Conservation (phyloP, 2,888 invertebrate genomes). For the Idaea dimidiata region DNA sequence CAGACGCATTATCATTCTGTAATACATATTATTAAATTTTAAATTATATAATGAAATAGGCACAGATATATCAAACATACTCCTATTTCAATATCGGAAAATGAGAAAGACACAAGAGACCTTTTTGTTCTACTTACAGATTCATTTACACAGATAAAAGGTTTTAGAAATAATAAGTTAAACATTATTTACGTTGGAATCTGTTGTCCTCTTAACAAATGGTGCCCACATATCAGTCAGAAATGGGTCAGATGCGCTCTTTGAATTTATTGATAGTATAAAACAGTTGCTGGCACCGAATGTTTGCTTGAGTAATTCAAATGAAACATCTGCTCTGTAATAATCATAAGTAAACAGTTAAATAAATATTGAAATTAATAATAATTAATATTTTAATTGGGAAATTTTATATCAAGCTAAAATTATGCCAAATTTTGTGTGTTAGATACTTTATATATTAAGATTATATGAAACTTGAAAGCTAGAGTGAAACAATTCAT, state of each 20-base stretch:
- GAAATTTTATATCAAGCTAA: too few relatives aligned
- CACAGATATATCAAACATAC: neutral
- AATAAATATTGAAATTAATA: slow-evolving; percentile 2
- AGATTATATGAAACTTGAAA: slow-evolving; percentile 2
- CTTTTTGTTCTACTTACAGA: too few relatives aligned
- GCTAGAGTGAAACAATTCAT: too few relatives aligned
- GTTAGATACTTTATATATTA: neutral
- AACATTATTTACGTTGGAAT: slow-evolving; percentile 73
- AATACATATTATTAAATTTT: slow-evolving; percentile 22
- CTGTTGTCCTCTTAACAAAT: slow-evolving; percentile 84
- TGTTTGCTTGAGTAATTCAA: slow-evolving; percentile 91
- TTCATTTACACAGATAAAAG: too few relatives aligned
- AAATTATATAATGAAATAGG: neutral
- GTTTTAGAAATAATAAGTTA: too few relatives aligned
- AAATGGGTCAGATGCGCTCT: slow-evolving; percentile 79
- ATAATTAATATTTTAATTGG: too few relatives aligned
- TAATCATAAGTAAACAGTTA: slow-evolving; percentile 9
- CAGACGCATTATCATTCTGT: slow-evolving; percentile 53
- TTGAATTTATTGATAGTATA: slow-evolving; percentile 93
- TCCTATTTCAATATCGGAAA: too few relatives aligned
- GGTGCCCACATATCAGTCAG: slow-evolving; percentile 93
- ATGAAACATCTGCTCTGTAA: slow-evolving; percentile 90
- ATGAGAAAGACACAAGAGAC: too few relatives aligned
- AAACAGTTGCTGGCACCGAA: slow-evolving; percentile 95
- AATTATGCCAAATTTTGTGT: too few relatives aligned